Percentiles rank a stretch among this genome's conserved stretches.
These are phyloP conservation scores for Lithobius niger DNA, from an alignment of 1,140 invertebrate species.

Conservation along the genomic window DNA sequence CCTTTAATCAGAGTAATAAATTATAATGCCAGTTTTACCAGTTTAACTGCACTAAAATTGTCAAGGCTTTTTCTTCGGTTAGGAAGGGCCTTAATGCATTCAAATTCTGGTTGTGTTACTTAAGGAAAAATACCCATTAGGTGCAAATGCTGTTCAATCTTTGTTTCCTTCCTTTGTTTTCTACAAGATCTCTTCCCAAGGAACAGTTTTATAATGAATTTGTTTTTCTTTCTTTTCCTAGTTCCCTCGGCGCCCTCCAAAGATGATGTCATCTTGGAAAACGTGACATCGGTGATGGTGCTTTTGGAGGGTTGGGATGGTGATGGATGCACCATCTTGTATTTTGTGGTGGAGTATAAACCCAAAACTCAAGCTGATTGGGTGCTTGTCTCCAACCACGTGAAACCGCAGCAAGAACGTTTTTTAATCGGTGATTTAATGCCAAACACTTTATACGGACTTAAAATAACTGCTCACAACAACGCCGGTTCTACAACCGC, in stretches of 20 bases:
- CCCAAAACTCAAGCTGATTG: conserved; percentile 47
- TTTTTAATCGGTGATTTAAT: conserved; percentile 45
- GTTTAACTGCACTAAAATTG: no score
- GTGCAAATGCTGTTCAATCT: no score
- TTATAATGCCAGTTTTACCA: no score
- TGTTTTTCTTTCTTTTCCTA: not conserved
- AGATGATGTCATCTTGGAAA: conserved; percentile 40
- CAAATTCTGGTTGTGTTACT: no score
- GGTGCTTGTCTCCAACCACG: conserved; percentile 20
- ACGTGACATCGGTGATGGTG: conserved; percentile 47
- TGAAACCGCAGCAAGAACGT: conserved; percentile 52
- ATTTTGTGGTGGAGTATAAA: conserved; percentile 48
- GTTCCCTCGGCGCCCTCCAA: not conserved
- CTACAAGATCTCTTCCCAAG: no score
- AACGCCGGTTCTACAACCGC: conserved; percentile 78
- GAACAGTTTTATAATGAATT: no score
- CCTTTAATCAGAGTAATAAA: no score
- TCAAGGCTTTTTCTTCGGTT: no score
- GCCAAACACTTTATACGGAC: conserved; percentile 70
- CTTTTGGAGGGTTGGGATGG: conserved; percentile 68
- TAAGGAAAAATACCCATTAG: no score
- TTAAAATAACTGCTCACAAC: conserved; percentile 75
- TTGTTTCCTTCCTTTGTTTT: no score
- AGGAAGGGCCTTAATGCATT: no score
- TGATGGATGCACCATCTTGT: conserved; percentile 50